Percentiles rank a stretch among this genome's conserved stretches.
Evolutionary conservation across 2,888 invertebrate genomes (phyloP).

Genomic region (Polyploca ridens): DNA sequence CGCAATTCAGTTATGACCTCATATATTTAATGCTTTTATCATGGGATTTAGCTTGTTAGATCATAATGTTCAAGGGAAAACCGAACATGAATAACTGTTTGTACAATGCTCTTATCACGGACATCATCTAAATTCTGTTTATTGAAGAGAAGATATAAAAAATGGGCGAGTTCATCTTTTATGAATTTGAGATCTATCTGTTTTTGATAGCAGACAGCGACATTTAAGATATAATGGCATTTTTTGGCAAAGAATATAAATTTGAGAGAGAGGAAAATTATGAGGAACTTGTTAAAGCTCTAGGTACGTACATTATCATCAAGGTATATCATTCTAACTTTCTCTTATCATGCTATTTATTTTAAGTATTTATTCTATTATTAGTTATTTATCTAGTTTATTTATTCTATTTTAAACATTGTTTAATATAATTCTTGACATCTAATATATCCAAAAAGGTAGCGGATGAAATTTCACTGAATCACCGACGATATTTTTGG

Average conservation of each 20-base stretch:
- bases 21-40: background rate
- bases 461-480: no score
- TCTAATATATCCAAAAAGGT: no score
- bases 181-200: background rate
- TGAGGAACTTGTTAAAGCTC: constrained; percentile 42
- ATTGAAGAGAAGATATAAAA: constrained; percentile 2
- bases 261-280: constrained; percentile 46
- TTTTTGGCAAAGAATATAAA: constrained; percentile 43
- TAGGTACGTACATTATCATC: constrained; percentile 45
- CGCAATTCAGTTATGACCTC: background rate
- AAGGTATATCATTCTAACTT: no score
- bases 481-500: no score
- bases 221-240: constrained; percentile 47
- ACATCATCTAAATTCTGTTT: background rate
- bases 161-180: background rate
- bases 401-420: no score
- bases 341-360: no score
- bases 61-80: background rate
- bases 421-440: no score
- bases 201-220: background rate
- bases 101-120: background rate
- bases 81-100: background rate
- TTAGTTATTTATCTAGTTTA: no score
- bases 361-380: no score
- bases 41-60: background rate